A percentile compares a stretch with the other conserved stretches of the same genome.
Conservation (phyloP, 1,140 invertebrate species). For the Vanessa tameamea region DNA sequence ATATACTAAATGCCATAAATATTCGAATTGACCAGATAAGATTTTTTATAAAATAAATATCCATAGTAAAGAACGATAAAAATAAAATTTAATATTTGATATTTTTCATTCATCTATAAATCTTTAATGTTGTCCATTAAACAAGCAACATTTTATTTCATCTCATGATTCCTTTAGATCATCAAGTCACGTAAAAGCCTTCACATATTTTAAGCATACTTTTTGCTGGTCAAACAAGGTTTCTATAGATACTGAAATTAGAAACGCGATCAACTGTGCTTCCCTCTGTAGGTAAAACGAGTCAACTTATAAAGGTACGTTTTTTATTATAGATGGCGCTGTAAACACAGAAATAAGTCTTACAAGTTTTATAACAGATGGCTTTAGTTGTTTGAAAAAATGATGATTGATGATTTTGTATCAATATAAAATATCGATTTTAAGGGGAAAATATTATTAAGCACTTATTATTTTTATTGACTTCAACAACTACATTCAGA, state of each 20-base stretch:
- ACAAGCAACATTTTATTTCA: neutral
- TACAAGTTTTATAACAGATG: slow-evolving; percentile 24
- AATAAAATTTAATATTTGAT: neutral
- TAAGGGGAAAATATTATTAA: no score
- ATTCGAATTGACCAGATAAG: no score
- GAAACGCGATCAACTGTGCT: slow-evolving; percentile 2
- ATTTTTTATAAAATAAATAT: no score
- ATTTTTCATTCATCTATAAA: neutral
- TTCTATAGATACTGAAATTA: slow-evolving; percentile 8
- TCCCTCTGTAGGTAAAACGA: slow-evolving; percentile 14
- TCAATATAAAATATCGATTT: no score
- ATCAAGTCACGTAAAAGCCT: slow-evolving; percentile 10
- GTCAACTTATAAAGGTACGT: neutral
- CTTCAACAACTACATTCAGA: neutral
- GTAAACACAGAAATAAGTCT: slow-evolving; percentile 4
- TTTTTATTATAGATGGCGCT: slow-evolving; percentile 26
- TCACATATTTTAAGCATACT: slow-evolving; percentile 11
- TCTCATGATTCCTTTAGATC: slow-evolving; percentile 3
- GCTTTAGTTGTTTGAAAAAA: slow-evolving; percentile 10
- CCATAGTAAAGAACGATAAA: no score
- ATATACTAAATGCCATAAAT: no score
- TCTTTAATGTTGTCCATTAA: slow-evolving; percentile 5
- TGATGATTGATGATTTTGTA: no score
- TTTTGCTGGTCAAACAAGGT: slow-evolving; percentile 8
- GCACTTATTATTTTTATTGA: no score